phyloP scores from a whole-genome alignment of 1,140 invertebrate genomes.

The Himalopsyche phryganea region DNA sequence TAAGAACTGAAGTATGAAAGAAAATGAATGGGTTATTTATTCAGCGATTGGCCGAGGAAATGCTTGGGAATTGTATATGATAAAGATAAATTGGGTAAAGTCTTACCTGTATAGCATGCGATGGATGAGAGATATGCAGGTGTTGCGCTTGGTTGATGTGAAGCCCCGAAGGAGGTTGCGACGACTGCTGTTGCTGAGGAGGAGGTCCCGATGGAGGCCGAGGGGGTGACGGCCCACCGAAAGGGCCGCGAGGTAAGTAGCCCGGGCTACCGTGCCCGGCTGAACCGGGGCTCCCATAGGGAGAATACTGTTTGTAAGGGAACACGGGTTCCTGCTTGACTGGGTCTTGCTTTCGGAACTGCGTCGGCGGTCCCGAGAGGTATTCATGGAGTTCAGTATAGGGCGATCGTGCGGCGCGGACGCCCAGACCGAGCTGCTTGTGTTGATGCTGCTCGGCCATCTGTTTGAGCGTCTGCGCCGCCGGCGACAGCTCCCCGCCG shows the following conservation, averaged over 20 bases:
- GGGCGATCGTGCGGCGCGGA: conserved; percentile 18
- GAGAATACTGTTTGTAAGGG: conserved; percentile 60
- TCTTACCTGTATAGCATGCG: conserved; percentile 70
- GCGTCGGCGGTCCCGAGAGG: conserved; percentile 25
- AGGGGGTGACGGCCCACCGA: conserved; percentile 58
- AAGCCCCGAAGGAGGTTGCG: conserved; percentile 58
- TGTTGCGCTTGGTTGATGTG: conserved; percentile 85
- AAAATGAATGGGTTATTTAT: not conserved
- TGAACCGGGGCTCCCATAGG: conserved; percentile 62
- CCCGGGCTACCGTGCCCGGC: conserved; percentile 62
- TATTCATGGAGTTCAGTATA: conserved; percentile 30
- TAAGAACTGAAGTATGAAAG: not conserved
- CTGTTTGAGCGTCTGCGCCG: conserved; percentile 90
- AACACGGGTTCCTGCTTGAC: conserved; percentile 34
- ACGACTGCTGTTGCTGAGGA: conserved; percentile 54
- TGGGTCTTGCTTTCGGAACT: conserved; percentile 42
- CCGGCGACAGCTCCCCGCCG: conserved; percentile 70
- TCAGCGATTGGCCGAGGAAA: not conserved
- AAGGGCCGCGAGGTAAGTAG: conserved; percentile 51
- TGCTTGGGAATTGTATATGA: no score
- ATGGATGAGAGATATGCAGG: conserved; percentile 76
- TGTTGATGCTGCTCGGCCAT: conserved; percentile 96
- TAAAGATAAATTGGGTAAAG: no score
- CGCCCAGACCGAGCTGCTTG: conserved; percentile 52
- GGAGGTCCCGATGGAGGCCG: conserved; percentile 61